Evolutionary conservation across 2,797 vertebrate species (phyloP), one percentile per base, ranked within the genome.

Genomic region (Uromys caudimaculatus): DNA sequence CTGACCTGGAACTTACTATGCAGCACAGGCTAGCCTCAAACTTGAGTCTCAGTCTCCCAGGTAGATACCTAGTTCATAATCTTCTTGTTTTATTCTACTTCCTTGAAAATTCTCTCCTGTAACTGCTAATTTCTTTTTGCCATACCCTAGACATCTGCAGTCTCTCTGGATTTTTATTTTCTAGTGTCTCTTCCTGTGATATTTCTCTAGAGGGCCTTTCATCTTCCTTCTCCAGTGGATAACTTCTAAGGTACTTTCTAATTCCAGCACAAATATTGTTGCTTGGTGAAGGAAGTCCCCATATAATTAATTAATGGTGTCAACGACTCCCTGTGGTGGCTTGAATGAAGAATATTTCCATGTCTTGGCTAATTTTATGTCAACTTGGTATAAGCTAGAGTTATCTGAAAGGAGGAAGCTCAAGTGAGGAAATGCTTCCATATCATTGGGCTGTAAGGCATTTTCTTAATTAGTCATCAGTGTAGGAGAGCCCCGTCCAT

Each of bases 51-150:
- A 67, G 44, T 19, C 19, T 86, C 47, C 64, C 12, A 4, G 69
- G 47, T 50, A 58, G 56, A 58, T 58, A 2, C 64, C 60, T 44
- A 71, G 35, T 87, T 79, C 89, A 76, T 64, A 69, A 71, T 62
- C 60, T 24, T 23, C 29, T 86, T 56, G 6, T 79, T 76, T 88
- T 52, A 35, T 90, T 95, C 76, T 79, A 64, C 29, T 95, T 92
- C 41, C 19, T 60, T n/a, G 29, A 94, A 95, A 96, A 58, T 54
- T 21, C 19, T 90, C 38, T 41, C 44, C 13, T 44, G 32, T 24
- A 24, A 56, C 69, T 82, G n/a, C 41, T 19, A 27, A 3, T 89
- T 60, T 62, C 32, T 60, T 64, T 77, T 90, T 71, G 52, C 14
- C 27, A 0, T 85, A 60, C 3, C 27, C 19, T 12, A 82, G 58